Evolutionary conservation across 2,113 vertebrate genomes (phyloP).

Genomic region (Motacilla alba): DNA sequence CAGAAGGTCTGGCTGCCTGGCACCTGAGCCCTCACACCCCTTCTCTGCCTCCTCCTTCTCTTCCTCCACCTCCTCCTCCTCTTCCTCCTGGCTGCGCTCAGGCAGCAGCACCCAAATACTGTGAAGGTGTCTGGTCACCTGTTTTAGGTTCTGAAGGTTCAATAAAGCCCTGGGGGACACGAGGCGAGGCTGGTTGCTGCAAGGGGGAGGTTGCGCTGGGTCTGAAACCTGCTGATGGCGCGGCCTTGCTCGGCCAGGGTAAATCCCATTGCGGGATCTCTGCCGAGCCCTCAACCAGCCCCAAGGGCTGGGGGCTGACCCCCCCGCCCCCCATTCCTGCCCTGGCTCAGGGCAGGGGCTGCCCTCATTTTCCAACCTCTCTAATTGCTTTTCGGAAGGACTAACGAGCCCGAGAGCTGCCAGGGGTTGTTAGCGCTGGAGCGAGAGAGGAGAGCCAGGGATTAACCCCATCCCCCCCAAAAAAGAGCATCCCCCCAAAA

Average conservation of each 20-base stretch:
- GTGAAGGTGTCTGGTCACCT: background rate
- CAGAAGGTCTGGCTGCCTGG: conserved; percentile 83
- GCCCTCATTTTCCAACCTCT: conserved; percentile 9
- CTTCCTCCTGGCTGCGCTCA: background rate
- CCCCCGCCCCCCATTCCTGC: background rate
- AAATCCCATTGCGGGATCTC: accelerated
- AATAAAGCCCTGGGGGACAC: background rate
- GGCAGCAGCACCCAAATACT: accelerated
- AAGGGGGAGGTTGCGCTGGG: accelerated
- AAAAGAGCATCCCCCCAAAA: background rate
- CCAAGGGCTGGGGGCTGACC: background rate
- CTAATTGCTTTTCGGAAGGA: conserved; percentile 40
- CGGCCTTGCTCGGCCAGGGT: background rate
- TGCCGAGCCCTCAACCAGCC: background rate
- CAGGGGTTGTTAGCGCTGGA: conserved; percentile 55
- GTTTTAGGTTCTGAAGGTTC: background rate
- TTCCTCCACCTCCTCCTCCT: background rate
- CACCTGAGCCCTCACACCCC: conserved; percentile 58
- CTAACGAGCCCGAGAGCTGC: conserved; percentile 52
- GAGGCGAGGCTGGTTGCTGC: accelerated
- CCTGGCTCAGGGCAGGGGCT: background rate
- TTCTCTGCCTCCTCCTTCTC: background rate
- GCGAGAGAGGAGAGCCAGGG: background rate
- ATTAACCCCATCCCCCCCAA: conserved; percentile 1
- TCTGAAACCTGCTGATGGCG: background rate